These are phyloP conservation scores for Lasioglossum calceatum DNA, from an alignment of 2,888 invertebrate species.

Conservation along the genomic window DNA sequence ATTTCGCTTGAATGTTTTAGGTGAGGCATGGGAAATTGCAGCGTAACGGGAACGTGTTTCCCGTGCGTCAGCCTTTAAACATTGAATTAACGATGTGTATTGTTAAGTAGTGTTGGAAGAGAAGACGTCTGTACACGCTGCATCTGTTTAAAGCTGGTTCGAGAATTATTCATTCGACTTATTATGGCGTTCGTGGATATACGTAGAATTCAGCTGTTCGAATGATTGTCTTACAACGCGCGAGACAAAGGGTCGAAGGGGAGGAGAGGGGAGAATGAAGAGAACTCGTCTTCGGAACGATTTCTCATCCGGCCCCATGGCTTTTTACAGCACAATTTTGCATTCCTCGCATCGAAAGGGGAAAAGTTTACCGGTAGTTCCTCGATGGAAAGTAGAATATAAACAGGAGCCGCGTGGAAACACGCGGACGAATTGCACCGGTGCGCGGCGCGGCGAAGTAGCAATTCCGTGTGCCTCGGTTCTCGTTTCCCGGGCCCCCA, in stretches of 20 bases:
- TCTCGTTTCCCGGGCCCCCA: slow-evolving; percentile 54
- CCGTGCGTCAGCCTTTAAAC: neutral
- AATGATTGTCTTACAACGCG: neutral
- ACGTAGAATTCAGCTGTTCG: neutral
- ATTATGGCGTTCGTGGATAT: neutral
- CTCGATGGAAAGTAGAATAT: slow-evolving; percentile 42
- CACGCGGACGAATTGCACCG: slow-evolving; percentile 55
- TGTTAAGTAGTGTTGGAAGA: neutral
- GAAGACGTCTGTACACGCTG: neutral
- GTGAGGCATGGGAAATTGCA: neutral
- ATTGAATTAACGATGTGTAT: neutral
- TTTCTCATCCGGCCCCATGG: slow-evolving; percentile 5
- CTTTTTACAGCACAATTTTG: slow-evolving; percentile 39
- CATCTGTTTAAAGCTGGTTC: neutral
- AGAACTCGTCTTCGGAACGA: neutral
- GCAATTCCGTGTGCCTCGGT: slow-evolving; percentile 52
- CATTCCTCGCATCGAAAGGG: neutral
- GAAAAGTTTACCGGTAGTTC: slow-evolving; percentile 21
- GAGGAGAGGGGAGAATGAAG: neutral
- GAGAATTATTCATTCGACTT: neutral
- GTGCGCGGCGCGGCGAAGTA: slow-evolving; percentile 26
- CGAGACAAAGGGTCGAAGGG: neutral
- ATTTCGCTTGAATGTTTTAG: neutral
- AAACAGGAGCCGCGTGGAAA: slow-evolving; percentile 54
- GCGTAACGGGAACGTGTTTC: neutral